Evolutionary conservation across 64 coral and sea anemone species (phyloP).

Genomic region (Stichodactyla helianthus): DNA sequence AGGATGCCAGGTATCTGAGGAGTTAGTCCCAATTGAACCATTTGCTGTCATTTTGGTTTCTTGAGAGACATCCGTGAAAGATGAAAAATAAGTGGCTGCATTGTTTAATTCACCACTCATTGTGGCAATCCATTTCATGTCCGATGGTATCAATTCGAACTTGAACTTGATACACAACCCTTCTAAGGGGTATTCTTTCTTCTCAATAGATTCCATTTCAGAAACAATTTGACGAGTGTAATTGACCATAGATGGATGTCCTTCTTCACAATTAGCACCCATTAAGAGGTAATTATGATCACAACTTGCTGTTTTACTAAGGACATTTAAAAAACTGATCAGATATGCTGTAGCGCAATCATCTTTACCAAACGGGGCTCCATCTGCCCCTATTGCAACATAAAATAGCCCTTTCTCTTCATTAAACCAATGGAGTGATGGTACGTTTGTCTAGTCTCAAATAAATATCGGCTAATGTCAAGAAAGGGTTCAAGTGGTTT

Average conservation of each 20-base stretch:
- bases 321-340: constrained; percentile 43
- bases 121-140: not conserved
- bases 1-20: not conserved
- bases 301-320: constrained; percentile 35
- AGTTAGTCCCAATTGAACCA: not conserved
- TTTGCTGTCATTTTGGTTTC: not conserved
- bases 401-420: constrained; percentile 19
- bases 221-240: no score
- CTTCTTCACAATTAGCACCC: constrained; percentile 28
- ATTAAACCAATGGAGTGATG: constrained; percentile 46
- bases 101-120: constrained; percentile 29
- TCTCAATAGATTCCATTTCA: no score
- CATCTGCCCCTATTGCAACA: constrained; percentile 53
- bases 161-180: no score
- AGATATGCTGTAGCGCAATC: constrained; percentile 47
- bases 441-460: constrained; percentile 9
- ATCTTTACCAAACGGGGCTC: constrained; percentile 50
- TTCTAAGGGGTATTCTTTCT: no score
- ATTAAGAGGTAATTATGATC: constrained; percentile 30
- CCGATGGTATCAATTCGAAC: no score
- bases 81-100: constrained; percentile 49
- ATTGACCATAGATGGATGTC: no score
- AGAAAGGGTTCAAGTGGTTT: constrained; percentile 33
- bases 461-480: constrained; percentile 34
- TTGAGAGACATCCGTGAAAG: constrained; percentile 49